Evolutionary conservation across 1,140 invertebrate genomes (phyloP).

Genomic region (Panulirus ornatus): DNA sequence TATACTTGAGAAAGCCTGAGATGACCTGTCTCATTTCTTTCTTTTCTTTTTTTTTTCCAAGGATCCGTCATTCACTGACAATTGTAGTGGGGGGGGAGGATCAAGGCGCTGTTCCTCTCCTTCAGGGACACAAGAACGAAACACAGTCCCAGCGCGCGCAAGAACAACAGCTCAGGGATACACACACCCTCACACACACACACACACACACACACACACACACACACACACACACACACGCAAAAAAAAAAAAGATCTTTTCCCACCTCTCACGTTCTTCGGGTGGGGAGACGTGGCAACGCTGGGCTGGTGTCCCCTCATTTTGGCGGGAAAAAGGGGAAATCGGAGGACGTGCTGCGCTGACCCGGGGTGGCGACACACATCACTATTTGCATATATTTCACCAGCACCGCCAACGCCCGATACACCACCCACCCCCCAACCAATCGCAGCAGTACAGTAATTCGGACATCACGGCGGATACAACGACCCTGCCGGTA

Average conservation of each 20-base stretch:
- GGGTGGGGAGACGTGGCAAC: slow-evolving; percentile 21
- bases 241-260: neutral
- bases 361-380: slow-evolving; percentile 52
- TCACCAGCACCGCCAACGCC: slow-evolving; percentile 41
- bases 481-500: too few species aligned
- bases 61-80: too few species aligned
- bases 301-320: slow-evolving; percentile 37
- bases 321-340: slow-evolving; percentile 63
- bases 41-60: too few species aligned
- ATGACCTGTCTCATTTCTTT: too few species aligned
- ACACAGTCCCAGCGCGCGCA: too few species aligned
- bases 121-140: neutral
- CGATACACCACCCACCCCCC: neutral
- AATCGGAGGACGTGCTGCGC: slow-evolving; percentile 55
- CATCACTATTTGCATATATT: slow-evolving; percentile 70
- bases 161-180: neutral
- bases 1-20: too few species aligned
- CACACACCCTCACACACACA: neutral
- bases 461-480: too few species aligned
- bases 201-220: neutral
- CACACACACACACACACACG: slow-evolving; percentile 5
- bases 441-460: neutral
- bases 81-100: too few species aligned
- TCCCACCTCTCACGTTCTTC: neutral
- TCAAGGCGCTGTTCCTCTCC: too few species aligned